These are phyloP conservation scores for Pseudanteris insignis DNA, from an alignment of 2,888 invertebrate genomes.

Conservation along the genomic window DNA sequence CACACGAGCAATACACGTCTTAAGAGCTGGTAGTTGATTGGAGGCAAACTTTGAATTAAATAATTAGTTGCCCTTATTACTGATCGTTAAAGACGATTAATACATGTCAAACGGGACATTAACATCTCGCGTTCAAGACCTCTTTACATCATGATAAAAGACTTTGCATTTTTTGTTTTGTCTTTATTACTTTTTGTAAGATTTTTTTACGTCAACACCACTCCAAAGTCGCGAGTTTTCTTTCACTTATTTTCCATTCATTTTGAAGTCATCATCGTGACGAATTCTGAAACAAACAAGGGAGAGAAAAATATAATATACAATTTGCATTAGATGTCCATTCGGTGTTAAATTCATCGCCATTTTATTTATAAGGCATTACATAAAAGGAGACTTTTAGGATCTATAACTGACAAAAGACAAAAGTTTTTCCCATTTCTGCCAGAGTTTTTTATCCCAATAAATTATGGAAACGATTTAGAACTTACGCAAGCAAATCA, in stretches of 20 bases:
- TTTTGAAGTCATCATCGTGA: slow-evolving; percentile 99
- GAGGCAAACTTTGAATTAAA: slow-evolving; percentile 64
- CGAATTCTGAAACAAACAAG: slow-evolving; percentile 84
- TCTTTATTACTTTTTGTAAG: slow-evolving; percentile 54
- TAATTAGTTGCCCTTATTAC: slow-evolving; percentile 65
- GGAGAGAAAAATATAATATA: too few species aligned
- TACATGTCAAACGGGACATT: slow-evolving; percentile 64
- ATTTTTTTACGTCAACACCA: slow-evolving; percentile 72
- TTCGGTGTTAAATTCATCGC: too few species aligned
- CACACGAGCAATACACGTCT: slow-evolving; percentile 46
- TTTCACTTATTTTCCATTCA: slow-evolving; percentile 78
- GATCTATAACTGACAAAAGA: too few species aligned
- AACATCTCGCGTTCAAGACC: slow-evolving; percentile 62
- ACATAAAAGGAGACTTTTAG: too few species aligned
- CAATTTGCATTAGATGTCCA: too few species aligned
- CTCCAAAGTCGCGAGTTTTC: slow-evolving; percentile 72
- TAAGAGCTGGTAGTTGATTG: slow-evolving; percentile 49
- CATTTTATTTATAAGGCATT: too few species aligned
- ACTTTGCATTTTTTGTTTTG: slow-evolving; percentile 69
- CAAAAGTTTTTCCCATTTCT: too few species aligned
- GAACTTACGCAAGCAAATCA: too few species aligned
- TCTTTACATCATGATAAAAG: slow-evolving; percentile 65
- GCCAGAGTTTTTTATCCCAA: too few species aligned
- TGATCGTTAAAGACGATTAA: slow-evolving; percentile 66
- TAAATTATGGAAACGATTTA: too few species aligned